phyloP scores from a whole-genome alignment of 2,888 invertebrate genomes.

The Anodontia alba region DNA sequence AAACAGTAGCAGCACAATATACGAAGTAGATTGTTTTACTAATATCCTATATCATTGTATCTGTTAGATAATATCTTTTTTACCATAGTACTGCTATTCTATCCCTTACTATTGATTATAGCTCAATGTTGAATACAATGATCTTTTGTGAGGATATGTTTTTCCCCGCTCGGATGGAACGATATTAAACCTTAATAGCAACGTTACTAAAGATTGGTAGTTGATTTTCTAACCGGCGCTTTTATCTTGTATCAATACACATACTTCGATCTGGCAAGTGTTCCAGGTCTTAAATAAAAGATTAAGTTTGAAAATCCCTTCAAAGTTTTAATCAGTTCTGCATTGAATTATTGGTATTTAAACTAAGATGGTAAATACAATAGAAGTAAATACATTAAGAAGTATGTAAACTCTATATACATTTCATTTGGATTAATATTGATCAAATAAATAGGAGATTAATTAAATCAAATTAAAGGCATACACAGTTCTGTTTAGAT shows the following conservation, averaged over 20 bases:
- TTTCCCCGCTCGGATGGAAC: slow-evolving; percentile 1
- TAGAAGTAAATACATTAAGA: not conserved
- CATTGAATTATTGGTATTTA: not conserved
- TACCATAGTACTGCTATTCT: not conserved
- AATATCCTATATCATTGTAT: slow-evolving; percentile 9
- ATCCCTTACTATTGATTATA: not conserved
- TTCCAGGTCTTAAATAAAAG: not conserved
- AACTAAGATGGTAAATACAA: not conserved
- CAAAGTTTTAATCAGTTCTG: slow-evolving; percentile 5
- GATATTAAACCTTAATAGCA: slow-evolving; percentile 1
- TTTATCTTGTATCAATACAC: slow-evolving; percentile 9
- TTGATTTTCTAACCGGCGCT: not conserved
- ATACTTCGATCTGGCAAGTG: not conserved
- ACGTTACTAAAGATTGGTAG: not conserved
- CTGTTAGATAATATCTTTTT: not conserved
- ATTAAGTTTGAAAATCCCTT: slow-evolving; percentile 1
- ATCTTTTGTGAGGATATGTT: not conserved
- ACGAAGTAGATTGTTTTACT: not conserved
- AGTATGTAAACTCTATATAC: not conserved
- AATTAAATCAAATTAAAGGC: not conserved
- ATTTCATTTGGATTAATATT: not conserved
- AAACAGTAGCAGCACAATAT: too few species aligned
- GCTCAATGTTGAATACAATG: not conserved
- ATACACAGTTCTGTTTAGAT: not conserved
- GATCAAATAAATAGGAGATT: too few species aligned